A percentile compares a stretch with the other conserved stretches of the same genome.
phyloP scores from a whole-genome alignment of 2,113 vertebrate genomes.

The Sinocyclocheilus maitianheensis region DNA sequence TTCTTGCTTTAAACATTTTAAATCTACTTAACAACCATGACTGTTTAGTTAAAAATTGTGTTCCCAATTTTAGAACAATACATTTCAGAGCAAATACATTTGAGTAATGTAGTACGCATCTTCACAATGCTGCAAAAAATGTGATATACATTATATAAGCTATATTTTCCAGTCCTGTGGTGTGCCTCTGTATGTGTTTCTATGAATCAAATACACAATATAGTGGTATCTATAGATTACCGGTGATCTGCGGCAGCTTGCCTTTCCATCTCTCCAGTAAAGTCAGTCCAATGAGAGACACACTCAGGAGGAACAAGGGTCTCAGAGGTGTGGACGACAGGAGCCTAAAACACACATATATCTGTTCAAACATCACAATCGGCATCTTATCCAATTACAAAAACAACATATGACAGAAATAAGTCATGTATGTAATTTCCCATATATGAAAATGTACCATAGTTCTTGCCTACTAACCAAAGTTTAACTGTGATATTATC shows the following conservation, averaged over 20 bases:
- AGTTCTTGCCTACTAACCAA: not conserved
- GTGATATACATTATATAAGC: not conserved
- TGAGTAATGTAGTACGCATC: not conserved
- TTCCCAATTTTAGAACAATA: not conserved
- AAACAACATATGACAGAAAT: not conserved
- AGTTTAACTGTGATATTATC: not conserved
- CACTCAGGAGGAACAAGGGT: slow-evolving; percentile 87
- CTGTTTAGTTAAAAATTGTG: not conserved
- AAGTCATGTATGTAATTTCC: not conserved
- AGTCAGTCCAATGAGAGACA: slow-evolving; percentile 85
- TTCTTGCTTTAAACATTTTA: not conserved
- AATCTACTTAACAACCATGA: not conserved
- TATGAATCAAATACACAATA: not conserved
- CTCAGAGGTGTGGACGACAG: slow-evolving; percentile 90
- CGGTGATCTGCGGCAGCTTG: slow-evolving; percentile 79
- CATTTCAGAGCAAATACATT: not conserved
- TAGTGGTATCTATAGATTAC: slow-evolving; percentile 64
- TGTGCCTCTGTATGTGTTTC: not conserved
- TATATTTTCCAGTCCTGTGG: not conserved
- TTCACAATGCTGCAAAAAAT: not conserved
- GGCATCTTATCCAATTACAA: too few species aligned
- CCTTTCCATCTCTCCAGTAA: slow-evolving; percentile 92
- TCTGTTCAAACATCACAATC: not conserved
- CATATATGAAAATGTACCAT: not conserved
- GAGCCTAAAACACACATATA: slow-evolving; percentile 76